Conservation (phyloP, 1,140 invertebrate species). For the Bradynema listronoti region DNA sequence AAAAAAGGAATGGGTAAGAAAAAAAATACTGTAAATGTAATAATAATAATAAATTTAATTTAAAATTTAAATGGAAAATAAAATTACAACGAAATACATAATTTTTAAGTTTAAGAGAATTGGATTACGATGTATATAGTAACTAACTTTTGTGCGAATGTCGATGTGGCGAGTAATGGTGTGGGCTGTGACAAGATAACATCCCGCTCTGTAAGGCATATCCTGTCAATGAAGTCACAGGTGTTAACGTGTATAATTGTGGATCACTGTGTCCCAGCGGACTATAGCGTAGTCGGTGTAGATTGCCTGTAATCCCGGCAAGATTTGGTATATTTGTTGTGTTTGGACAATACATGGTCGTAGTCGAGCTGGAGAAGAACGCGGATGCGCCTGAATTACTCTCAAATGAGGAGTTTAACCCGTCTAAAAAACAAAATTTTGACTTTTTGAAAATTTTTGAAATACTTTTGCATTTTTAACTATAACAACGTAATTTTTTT, state of each 20-base stretch:
- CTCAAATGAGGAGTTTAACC: constrained; percentile 31
- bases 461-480: no score
- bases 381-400: constrained; percentile 19
- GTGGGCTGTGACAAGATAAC: neutral
- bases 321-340: neutral
- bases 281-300: constrained; percentile 35
- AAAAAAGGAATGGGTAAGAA: no score
- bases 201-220: neutral
- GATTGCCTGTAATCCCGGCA: neutral
- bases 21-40: no score
- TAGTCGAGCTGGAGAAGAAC: neutral
- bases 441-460: no score
- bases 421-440: constrained; percentile 24
- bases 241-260: constrained; percentile 51
- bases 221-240: no score
- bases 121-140: no score
- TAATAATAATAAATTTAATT: no score
- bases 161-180: constrained; percentile 2
- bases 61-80: no score
- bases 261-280: constrained; percentile 56
- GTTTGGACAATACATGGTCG: neutral
- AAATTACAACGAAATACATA: no score
- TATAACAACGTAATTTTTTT: no score
- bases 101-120: no score
- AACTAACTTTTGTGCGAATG: no score